Evolutionary conservation across 2,797 vertebrate species (phyloP), one percentile per base, ranked within the genome.

Genomic region (Anguilla pacifica): DNA sequence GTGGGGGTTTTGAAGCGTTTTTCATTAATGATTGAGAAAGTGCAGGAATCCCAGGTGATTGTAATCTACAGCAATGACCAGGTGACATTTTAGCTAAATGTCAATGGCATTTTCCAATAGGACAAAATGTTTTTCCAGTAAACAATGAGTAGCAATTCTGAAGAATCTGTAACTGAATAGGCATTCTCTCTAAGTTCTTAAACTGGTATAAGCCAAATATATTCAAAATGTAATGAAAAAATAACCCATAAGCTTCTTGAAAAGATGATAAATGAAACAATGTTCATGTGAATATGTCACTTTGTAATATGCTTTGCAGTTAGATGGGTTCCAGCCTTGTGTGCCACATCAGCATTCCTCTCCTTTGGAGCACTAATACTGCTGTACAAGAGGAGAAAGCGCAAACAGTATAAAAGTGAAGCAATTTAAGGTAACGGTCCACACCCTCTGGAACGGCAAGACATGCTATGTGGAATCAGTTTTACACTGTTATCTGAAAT

Each of bases 311-410:
- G 31, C 0, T 31, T 31, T 31, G 31, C 31, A 72, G 67, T 22
- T 35, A 72, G n/a, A 72, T 72, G 67, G 67, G 67, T 72, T 72
- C n/a, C 67, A 28, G 67, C 7, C 67, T n/a, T 72, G 67, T 72
- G 67, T 72, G 67, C 67, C 10, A 0, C n/a, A 31, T 9, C 7
- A 31, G 19, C 57, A 15, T 15, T 61, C 57, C 5, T 55, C 9
- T 2, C 31, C 28, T 28, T 31, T 2, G 28, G n/a, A 31, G 67
- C n/a, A 31, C 67, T 72, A 17, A 35, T 72, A 11, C 28, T 28
- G 10, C 67, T 72, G 25, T 72, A 25, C 64, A 70, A 13, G n/a
- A 31, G 9, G 67, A 72, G 11, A 35, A 72, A 31, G 28, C 25
- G 6, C 9, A 31, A 72, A 11, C n/a, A 0, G 3, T 11, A 1